Percentiles rank a stretch among this genome's conserved stretches.
phyloP scores from a whole-genome alignment of 2,888 invertebrate genomes.

The Troglohyphantes excavatus region DNA sequence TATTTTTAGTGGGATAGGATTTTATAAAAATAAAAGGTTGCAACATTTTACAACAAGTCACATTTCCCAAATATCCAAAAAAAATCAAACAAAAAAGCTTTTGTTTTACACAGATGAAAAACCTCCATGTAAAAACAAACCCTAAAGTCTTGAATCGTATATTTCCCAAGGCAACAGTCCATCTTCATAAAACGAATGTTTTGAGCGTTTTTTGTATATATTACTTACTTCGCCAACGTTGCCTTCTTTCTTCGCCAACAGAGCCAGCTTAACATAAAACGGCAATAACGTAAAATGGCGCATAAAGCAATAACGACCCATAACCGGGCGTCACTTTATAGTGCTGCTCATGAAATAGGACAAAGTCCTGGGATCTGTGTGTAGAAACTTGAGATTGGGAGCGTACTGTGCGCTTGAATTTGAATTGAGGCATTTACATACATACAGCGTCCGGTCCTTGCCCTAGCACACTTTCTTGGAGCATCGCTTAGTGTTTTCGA shows the following conservation, averaged over 20 bases:
- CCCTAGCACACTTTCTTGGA: not conserved
- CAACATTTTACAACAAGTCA: too few species aligned
- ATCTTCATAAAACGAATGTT: constrained; percentile 60
- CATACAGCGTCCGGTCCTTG: constrained; percentile 3
- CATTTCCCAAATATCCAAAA: not conserved
- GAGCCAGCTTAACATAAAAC: constrained; percentile 49
- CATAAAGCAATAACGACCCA: constrained; percentile 63
- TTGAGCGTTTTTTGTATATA: not conserved
- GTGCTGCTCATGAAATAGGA: not conserved
- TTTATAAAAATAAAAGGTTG: too few species aligned
- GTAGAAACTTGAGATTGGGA: constrained; percentile 24
- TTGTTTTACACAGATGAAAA: not conserved
- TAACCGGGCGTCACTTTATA: constrained; percentile 23
- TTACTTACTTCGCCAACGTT: not conserved
- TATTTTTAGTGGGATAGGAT: too few species aligned
- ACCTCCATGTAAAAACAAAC: not conserved
- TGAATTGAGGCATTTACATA: constrained; percentile 50
- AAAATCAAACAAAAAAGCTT: not conserved
- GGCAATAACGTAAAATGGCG: constrained; percentile 57
- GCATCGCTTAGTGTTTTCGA: constrained; percentile 27
- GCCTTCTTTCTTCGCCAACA: not conserved
- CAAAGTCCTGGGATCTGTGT: not conserved
- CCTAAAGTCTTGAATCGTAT: constrained; percentile 19
- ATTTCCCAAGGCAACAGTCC: constrained; percentile 50
- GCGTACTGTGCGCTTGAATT: constrained; percentile 22